A percentile compares a stretch with the other conserved stretches of the same genome.
These are phyloP conservation scores for Aeoliscus strigatus DNA, from an alignment of 2,797 vertebrate genomes.

Conservation along the genomic window DNA sequence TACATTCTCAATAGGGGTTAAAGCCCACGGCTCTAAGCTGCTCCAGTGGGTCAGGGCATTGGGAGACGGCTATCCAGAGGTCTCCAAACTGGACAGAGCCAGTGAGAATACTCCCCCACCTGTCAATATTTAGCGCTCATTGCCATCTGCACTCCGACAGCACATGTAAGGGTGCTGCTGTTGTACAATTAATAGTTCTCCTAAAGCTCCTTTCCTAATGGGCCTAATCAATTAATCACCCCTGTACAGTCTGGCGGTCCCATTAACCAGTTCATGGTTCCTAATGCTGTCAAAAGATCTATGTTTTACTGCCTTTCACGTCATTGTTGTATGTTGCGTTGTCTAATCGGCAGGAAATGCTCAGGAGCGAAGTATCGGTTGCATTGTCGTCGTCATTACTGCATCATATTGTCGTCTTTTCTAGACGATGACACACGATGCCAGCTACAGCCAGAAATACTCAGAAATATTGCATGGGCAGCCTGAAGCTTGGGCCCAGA, in stretches of 20 bases:
- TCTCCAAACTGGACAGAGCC: slow-evolving; percentile 47
- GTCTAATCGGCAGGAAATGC: no score
- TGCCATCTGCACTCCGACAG: slow-evolving; percentile 70
- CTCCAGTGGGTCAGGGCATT: slow-evolving; percentile 35
- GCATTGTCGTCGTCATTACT: slow-evolving; percentile 8
- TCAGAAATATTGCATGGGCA: slow-evolving; percentile 47
- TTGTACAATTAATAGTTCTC: slow-evolving; percentile 70
- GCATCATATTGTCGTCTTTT: slow-evolving; percentile 16
- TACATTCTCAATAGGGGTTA: slow-evolving; percentile 16
- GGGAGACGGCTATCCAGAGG: slow-evolving; percentile 49
- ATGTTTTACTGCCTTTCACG: no score
- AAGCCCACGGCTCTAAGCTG: slow-evolving; percentile 13
- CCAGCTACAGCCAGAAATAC: slow-evolving; percentile 26
- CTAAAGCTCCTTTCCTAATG: slow-evolving; percentile 69
- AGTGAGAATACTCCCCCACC: slow-evolving; percentile 68
- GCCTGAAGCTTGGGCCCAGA: slow-evolving; percentile 41
- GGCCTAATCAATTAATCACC: slow-evolving; percentile 73
- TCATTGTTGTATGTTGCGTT: no score
- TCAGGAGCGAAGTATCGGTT: slow-evolving; percentile 8
- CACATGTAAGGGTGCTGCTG: slow-evolving; percentile 50
- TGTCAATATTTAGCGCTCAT: slow-evolving; percentile 79
- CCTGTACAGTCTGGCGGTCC: slow-evolving; percentile 54
- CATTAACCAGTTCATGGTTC: slow-evolving; percentile 56
- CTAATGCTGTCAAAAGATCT: slow-evolving; percentile 53
- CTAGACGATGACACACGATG: slow-evolving; percentile 31